Percentiles rank a stretch among this genome's conserved stretches.
These are phyloP conservation scores for Scolopax mira DNA, from an alignment of 2,113 vertebrate genomes.

Conservation along the genomic window DNA sequence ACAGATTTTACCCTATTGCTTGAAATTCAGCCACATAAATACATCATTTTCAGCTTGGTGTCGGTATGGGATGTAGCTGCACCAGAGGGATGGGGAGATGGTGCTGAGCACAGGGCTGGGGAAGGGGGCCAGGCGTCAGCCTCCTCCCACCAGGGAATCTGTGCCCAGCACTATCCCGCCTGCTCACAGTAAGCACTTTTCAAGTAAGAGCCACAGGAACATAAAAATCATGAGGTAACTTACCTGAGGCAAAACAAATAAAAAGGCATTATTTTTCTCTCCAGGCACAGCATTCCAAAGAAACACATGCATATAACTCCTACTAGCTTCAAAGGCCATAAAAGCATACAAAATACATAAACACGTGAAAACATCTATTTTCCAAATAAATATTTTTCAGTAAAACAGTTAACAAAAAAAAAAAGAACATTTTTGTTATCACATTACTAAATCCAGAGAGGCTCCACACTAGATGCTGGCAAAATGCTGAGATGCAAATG, in stretches of 20 bases:
- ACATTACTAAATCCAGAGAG: background rate
- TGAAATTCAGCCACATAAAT: background rate
- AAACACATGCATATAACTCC: background rate
- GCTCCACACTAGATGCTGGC: background rate
- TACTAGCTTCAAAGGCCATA: conserved; percentile 2
- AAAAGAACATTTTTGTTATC: background rate
- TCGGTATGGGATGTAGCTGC: background rate
- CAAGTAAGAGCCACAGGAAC: background rate
- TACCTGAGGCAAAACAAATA: conserved; percentile 7
- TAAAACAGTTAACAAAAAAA: background rate
- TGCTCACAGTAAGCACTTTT: background rate
- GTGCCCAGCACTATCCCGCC: background rate
- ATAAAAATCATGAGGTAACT: background rate
- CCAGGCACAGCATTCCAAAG: background rate
- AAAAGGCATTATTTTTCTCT: background rate
- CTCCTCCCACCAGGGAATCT: background rate
- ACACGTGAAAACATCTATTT: background rate
- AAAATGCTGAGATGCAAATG: background rate
- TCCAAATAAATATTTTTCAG: background rate
- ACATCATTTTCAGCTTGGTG: background rate
- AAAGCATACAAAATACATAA: background rate
- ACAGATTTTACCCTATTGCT: background rate
- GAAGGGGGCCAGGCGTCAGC: background rate
- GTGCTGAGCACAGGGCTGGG: background rate
- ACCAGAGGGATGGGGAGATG: background rate